A percentile compares a stretch with the other conserved stretches of the same genome.
phyloP scores from a whole-genome alignment of 2,113 vertebrate species.

The Cyphomyrus discorhynchus region DNA sequence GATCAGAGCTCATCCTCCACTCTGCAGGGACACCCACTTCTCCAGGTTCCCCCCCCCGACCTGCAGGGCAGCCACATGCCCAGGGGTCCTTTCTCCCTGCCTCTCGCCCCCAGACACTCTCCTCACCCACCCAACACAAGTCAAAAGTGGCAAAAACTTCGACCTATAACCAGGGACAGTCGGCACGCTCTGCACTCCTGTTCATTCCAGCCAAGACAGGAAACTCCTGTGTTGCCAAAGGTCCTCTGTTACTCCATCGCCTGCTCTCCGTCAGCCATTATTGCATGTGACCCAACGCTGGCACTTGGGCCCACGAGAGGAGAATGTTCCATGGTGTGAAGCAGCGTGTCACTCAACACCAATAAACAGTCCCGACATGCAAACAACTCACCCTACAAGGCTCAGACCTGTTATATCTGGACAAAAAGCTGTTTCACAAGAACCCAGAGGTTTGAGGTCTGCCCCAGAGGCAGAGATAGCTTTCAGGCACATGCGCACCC shows the following conservation, averaged over 20 bases:
- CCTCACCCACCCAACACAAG: slow-evolving; percentile 33
- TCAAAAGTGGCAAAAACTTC: slow-evolving; percentile 16
- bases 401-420: neutral
- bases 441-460: neutral
- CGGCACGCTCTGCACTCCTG: neutral
- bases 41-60: neutral
- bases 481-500: neutral
- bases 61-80: neutral
- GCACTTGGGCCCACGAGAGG: neutral
- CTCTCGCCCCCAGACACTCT: neutral
- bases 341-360: neutral
- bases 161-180: neutral
- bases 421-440: slow-evolving; percentile 4
- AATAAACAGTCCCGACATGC: neutral
- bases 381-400: neutral
- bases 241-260: slow-evolving; percentile 47
- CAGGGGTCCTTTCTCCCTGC: neutral
- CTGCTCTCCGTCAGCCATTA: slow-evolving; percentile 44
- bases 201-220: slow-evolving; percentile 40
- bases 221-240: slow-evolving; percentile 44
- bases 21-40: neutral
- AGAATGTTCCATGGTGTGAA: neutral
- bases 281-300: slow-evolving; percentile 11
- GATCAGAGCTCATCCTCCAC: neutral
- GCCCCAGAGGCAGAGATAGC: neutral